Percentiles rank a stretch among this genome's conserved stretches.
These are phyloP conservation scores for Crioceris asparagi DNA, from an alignment of 2,888 invertebrate species.

Conservation along the genomic window DNA sequence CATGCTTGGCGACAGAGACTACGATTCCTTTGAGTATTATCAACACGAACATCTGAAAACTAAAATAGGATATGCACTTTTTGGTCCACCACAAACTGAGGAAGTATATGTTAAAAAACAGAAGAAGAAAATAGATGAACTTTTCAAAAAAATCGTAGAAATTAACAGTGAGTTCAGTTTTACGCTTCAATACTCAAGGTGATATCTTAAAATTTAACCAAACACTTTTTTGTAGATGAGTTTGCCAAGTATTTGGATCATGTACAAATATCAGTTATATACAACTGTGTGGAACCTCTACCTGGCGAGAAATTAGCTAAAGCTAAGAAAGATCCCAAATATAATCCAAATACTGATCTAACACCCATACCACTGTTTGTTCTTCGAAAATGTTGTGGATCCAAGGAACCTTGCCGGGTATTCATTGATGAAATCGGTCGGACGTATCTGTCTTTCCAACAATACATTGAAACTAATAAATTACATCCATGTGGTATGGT, in stretches of 20 bases:
- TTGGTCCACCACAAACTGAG: slow-evolving; percentile 42
- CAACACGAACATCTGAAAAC: slow-evolving; percentile 42
- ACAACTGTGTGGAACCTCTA: slow-evolving; percentile 28
- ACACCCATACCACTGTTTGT: slow-evolving; percentile 30
- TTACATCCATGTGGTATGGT: slow-evolving; percentile 44
- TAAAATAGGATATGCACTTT: slow-evolving; percentile 47
- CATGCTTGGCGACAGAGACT: slow-evolving; percentile 45
- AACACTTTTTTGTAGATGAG: slow-evolving; percentile 17
- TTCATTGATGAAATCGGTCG: slow-evolving; percentile 34
- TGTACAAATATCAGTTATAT: slow-evolving; percentile 25
- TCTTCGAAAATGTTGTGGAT: slow-evolving; percentile 29
- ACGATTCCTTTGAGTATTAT: slow-evolving; percentile 42
- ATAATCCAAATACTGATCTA: slow-evolving; percentile 30
- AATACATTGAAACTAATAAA: slow-evolving; percentile 43
- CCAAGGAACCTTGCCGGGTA: slow-evolving; percentile 27
- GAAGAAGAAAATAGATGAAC: slow-evolving; percentile 20
- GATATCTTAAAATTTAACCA: not conserved
- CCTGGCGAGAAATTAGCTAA: slow-evolving; percentile 25
- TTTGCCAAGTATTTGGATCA: slow-evolving; percentile 24
- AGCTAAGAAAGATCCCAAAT: slow-evolving; percentile 24
- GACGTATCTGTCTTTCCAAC: slow-evolving; percentile 45
- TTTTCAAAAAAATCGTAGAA: slow-evolving; percentile 24
- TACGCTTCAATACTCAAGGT: not conserved
- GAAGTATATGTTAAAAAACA: slow-evolving; percentile 33
- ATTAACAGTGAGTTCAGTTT: slow-evolving; percentile 22